Conservation (phyloP, 1,140 invertebrate species). For the Tetranychus cinnabarinus region DNA sequence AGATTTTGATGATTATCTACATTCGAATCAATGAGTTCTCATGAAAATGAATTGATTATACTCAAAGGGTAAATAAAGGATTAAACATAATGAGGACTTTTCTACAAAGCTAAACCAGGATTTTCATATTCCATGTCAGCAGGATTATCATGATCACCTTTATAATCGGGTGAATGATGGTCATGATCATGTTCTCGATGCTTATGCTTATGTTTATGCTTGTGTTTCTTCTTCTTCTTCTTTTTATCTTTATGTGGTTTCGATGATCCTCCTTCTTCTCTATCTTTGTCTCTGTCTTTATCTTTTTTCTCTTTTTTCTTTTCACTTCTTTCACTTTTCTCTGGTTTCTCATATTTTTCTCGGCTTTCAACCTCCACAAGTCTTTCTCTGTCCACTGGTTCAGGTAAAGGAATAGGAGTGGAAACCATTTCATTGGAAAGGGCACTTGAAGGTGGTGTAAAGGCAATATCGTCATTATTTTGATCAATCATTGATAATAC, state of each 20-base stretch:
- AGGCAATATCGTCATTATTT: neutral
- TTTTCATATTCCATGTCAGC: too few species aligned
- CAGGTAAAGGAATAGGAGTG: neutral
- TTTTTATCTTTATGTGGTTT: slow-evolving; percentile 30
- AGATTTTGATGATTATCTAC: too few species aligned
- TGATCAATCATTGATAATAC: neutral
- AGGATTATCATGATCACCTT: too few species aligned
- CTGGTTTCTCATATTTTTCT: neutral
- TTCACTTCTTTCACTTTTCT: neutral
- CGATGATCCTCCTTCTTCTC: slow-evolving; percentile 11
- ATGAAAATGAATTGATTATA: too few species aligned
- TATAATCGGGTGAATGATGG: neutral
- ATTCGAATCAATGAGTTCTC: too few species aligned
- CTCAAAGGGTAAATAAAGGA: too few species aligned
- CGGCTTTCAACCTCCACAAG: neutral
- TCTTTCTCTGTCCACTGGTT: neutral
- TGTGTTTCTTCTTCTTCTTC: slow-evolving; percentile 26
- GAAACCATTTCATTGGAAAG: neutral
- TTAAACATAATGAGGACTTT: too few species aligned
- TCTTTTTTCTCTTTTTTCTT: slow-evolving; percentile 2
- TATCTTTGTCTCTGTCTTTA: neutral
- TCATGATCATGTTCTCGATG: slow-evolving; percentile 13
- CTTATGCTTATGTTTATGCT: slow-evolving; percentile 22
- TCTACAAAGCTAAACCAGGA: too few species aligned
- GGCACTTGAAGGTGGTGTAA: neutral